Conservation (phyloP, 2,797 vertebrate species). For the Ceyx erithaca region DNA sequence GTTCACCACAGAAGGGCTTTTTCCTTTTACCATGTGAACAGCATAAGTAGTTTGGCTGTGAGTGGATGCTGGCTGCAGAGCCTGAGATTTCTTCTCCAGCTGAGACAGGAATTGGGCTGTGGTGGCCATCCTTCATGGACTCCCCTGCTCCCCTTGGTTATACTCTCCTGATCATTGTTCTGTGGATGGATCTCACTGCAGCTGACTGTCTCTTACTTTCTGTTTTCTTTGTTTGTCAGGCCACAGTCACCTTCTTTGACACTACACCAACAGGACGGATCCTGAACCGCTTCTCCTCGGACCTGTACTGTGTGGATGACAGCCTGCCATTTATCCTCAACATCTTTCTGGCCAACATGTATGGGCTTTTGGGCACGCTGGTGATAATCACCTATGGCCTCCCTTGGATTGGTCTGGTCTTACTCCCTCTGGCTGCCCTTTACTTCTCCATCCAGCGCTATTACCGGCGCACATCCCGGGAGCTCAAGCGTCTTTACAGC, state of each 20-base stretch:
- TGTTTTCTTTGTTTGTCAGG: slow-evolving; percentile 75
- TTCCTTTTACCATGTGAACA: neutral
- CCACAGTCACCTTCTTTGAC: slow-evolving; percentile 91
- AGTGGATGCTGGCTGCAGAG: neutral
- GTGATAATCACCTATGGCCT: slow-evolving; percentile 89
- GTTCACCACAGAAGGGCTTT: neutral
- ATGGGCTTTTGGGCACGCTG: slow-evolving; percentile 87
- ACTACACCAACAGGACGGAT: slow-evolving; percentile 89
- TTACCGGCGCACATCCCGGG: slow-evolving; percentile 90
- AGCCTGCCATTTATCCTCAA: slow-evolving; percentile 93
- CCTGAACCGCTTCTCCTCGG: slow-evolving; percentile 95
- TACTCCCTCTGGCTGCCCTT: slow-evolving; percentile 84
- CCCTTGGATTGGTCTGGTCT: slow-evolving; percentile 88
- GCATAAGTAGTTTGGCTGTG: neutral
- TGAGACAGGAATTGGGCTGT: neutral
- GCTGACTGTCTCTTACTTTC: neutral
- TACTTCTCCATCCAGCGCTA: slow-evolving; percentile 87
- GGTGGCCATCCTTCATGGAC: neutral
- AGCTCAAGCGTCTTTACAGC: slow-evolving; percentile 92
- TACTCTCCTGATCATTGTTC: neutral
- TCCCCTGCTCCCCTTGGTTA: neutral
- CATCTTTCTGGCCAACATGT: slow-evolving; percentile 89
- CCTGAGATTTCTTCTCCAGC: neutral
- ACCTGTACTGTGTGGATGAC: slow-evolving; percentile 91
- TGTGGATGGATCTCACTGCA: neutral